Evolutionary conservation across 2,797 vertebrate genomes (phyloP), one percentile per base, ranked within the genome.

Genomic region (Sebastes goodei): DNA sequence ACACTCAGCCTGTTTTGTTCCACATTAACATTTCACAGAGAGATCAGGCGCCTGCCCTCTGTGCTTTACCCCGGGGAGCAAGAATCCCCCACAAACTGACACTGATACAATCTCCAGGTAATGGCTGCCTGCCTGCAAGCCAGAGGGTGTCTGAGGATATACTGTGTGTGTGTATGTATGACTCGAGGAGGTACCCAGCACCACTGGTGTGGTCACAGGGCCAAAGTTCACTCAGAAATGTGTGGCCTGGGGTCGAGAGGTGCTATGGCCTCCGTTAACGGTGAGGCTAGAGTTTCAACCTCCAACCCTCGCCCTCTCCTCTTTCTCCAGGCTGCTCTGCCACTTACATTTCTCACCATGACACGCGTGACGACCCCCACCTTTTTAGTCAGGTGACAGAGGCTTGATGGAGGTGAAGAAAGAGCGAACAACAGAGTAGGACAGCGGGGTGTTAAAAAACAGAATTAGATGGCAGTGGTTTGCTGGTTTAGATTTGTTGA

Each of bases 81-180:
- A 87, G 91, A 91, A 91, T 87, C 86, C 86, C 91, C 90, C 86
- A 83, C 87, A 88, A 92, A 85, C 89, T 86, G 92, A 95, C 92
- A 94, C 92, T 94, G 94, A 95, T 95, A 94, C 92, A 91, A 95
- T 94, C 94, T 94, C 86, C 93, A 94, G 93, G 94, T 94, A 95
- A 93, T 93, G 87, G 85, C 80, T 81, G 85, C 86, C 78, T 86
- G 81, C 87, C 89, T 85, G 63, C 83, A 76, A 88, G 87, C 91
- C 87, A 90, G 88, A 85, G 90, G 89, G 86, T 85, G 90, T 90
- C 82, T 90, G 83, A 89, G 73, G 83, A 82, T 83, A 86, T 85
- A 74, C 65, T 81, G 57, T 81, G 62, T 74, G 67, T 81, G 83
- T 74, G 66, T 81, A 74, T 84, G 66, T 66, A 61, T 75, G 76